Evolutionary conservation across 92 coral and sea anemone genomes (phyloP).

Genomic region (Parazoanthus darwini): DNA sequence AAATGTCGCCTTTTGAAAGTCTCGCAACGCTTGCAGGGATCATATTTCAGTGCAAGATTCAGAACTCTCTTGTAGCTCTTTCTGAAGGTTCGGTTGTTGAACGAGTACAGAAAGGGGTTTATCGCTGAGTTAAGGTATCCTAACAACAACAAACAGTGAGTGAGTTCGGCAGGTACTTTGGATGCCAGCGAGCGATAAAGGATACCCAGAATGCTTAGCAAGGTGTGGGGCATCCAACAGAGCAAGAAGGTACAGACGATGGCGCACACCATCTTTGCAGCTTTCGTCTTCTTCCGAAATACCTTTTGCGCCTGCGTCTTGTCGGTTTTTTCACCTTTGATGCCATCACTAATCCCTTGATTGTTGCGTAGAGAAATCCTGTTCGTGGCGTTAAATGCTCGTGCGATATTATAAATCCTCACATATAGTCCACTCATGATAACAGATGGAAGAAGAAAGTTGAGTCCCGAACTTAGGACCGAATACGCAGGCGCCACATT

Average conservation of each 20-base stretch:
- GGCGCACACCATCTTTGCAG: slow-evolving; percentile 71
- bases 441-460: slow-evolving; percentile 77
- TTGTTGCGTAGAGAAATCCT: neutral
- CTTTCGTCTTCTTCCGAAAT: slow-evolving; percentile 66
- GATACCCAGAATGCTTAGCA: slow-evolving; percentile 57
- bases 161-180: slow-evolving; percentile 49
- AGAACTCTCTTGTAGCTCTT: slow-evolving; percentile 67
- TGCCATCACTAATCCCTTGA: neutral
- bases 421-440: slow-evolving; percentile 72
- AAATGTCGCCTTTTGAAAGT: neutral
- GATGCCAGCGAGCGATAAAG: neutral
- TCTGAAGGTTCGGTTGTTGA: slow-evolving; percentile 80
- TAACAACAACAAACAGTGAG: slow-evolving; percentile 53
- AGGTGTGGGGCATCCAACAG: slow-evolving; percentile 85
- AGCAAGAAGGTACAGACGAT: slow-evolving; percentile 76
- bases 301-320: slow-evolving; percentile 47
- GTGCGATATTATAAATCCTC: slow-evolving; percentile 63
- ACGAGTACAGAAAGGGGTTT: slow-evolving; percentile 86
- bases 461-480: slow-evolving; percentile 74
- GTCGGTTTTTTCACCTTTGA: neutral
- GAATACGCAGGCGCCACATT: slow-evolving; percentile 74
- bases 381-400: neutral
- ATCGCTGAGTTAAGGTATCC: slow-evolving; percentile 89
- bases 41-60: neutral
- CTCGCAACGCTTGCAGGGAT: slow-evolving; percentile 1